Evolutionary conservation across 2,797 vertebrate species (phyloP).

Genomic region (Euthynnus affinis): DNA sequence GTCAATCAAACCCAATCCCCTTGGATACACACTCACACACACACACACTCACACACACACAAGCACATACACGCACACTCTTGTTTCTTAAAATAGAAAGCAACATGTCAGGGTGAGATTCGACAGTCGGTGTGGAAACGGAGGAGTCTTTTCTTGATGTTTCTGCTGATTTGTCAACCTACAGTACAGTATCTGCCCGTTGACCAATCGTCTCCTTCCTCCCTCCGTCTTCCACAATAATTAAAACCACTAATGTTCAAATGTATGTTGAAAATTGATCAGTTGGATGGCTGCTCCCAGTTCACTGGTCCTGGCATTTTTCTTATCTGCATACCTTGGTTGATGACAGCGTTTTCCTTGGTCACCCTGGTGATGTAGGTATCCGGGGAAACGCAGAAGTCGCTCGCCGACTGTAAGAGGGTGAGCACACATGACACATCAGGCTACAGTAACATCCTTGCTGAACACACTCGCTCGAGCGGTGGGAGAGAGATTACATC

Average conservation of each 20-base stretch:
- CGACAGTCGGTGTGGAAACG: slow-evolving; percentile 45
- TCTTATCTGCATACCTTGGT: slow-evolving; percentile 79
- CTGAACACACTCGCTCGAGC: slow-evolving; percentile 36
- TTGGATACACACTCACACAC: slow-evolving; percentile 36
- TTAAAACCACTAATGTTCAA: not conserved
- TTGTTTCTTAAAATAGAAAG: slow-evolving; percentile 68
- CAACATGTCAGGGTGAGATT: slow-evolving; percentile 46
- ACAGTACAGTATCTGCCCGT: not conserved
- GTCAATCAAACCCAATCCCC: slow-evolving; percentile 72
- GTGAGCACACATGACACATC: slow-evolving; percentile 55
- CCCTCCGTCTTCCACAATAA: not conserved
- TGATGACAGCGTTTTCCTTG: slow-evolving; percentile 87
- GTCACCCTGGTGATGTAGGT: slow-evolving; percentile 91
- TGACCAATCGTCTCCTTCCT: not conserved
- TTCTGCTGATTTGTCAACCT: slow-evolving; percentile 33
- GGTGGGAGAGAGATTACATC: slow-evolving; percentile 73
- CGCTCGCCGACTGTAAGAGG: slow-evolving; percentile 90
- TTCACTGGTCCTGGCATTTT: not conserved
- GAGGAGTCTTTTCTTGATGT: slow-evolving; percentile 23
- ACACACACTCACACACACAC: slow-evolving; percentile 38
- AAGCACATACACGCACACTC: slow-evolving; percentile 54
- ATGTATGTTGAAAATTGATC: not conserved
- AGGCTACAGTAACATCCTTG: slow-evolving; percentile 42
- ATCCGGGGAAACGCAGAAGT: slow-evolving; percentile 95
- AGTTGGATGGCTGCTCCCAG: not conserved